Evolutionary conservation across 2,797 vertebrate genomes (phyloP).

Genomic region (Acanthornis magna): DNA sequence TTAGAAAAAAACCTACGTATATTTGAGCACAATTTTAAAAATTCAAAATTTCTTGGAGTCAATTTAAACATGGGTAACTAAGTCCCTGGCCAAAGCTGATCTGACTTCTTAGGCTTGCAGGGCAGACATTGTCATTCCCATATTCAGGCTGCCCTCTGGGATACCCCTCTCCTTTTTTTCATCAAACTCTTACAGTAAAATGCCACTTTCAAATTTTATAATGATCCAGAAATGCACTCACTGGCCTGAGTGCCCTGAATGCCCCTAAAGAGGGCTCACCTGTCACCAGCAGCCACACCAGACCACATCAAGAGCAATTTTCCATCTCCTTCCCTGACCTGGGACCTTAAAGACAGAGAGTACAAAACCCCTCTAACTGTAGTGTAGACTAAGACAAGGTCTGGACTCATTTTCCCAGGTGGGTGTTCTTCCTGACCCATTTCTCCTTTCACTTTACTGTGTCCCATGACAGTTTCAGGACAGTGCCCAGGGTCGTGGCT

Average conservation of each 20-base stretch:
- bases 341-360: neutral
- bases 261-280: rapidly evolving
- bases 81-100: neutral
- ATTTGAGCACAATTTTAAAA: neutral
- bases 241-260: neutral
- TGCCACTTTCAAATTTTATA: neutral
- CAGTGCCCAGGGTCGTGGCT: rapidly evolving
- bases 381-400: neutral
- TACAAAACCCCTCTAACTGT: neutral
- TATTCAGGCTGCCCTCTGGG: neutral
- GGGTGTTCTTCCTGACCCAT: neutral
- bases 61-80: neutral
- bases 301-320: neutral
- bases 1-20: neutral
- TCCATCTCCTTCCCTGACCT: neutral
- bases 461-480: neutral
- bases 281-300: neutral
- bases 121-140: rapidly evolving
- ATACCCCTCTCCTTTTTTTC: neutral
- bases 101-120: neutral
- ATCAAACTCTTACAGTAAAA: neutral
- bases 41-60: neutral
- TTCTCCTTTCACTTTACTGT: neutral
- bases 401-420: neutral
- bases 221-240: neutral